Evolutionary conservation across 1,140 invertebrate species (phyloP).

Genomic region (Lineus longissimus): DNA sequence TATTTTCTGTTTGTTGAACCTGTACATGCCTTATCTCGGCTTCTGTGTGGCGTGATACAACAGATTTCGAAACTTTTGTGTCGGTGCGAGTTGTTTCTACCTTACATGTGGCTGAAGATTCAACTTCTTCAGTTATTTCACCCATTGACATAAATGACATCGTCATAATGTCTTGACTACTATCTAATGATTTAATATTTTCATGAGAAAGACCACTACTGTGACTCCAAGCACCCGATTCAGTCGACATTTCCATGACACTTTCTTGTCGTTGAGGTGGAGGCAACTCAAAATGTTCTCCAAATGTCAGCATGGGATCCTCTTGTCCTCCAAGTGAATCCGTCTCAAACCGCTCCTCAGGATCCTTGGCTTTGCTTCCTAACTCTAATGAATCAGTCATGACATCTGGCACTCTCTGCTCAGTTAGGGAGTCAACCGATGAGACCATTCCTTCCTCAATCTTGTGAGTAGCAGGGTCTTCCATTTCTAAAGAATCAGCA

Average conservation of each 20-base stretch:
- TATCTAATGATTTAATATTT: constrained; percentile 14
- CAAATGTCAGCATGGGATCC: constrained; percentile 14
- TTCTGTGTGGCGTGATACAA: too few species aligned
- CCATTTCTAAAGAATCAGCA: constrained; percentile 63
- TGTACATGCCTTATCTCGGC: too few species aligned
- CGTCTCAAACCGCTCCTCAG: constrained; percentile 47
- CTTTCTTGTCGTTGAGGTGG: not conserved
- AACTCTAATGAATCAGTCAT: constrained; percentile 46
- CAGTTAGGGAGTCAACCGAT: constrained; percentile 57
- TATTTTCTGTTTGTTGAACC: too few species aligned
- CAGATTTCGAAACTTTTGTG: too few species aligned
- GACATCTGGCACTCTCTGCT: constrained; percentile 33
- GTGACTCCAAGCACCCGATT: constrained; percentile 32
- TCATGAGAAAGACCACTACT: constrained; percentile 12
- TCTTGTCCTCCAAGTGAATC: constrained; percentile 15
- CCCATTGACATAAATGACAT: constrained; percentile 11
- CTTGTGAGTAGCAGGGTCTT: constrained; percentile 23
- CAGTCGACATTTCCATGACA: constrained; percentile 44
- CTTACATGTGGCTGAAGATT: too few species aligned
- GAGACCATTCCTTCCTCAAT: constrained; percentile 34
- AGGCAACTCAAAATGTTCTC: not conserved
- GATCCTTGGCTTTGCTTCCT: constrained; percentile 15
- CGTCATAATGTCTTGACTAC: constrained; percentile 15
- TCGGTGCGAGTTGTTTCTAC: too few species aligned
- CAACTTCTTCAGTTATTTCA: too few species aligned